Evolutionary conservation across 2,113 vertebrate species (phyloP).

Genomic region (Dasyprocta punctata): DNA sequence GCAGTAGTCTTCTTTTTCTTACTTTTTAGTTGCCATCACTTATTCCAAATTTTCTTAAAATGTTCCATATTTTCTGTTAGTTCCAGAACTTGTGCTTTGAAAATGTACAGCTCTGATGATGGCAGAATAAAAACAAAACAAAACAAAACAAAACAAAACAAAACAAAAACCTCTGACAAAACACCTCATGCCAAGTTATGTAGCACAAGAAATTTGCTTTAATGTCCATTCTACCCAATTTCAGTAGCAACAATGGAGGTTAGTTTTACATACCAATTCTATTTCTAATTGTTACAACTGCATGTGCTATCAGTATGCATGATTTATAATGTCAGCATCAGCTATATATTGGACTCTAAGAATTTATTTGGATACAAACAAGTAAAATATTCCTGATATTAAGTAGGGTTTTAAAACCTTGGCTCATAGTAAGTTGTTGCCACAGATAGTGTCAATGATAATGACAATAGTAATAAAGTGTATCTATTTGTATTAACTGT

Average conservation of each 20-base stretch:
- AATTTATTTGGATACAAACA: not conserved
- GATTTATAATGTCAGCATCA: not conserved
- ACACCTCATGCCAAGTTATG: not conserved
- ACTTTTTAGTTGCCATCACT: not conserved
- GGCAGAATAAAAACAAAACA: not conserved
- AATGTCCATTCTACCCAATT: not conserved
- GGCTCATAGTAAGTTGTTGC: not conserved
- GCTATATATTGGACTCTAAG: not conserved
- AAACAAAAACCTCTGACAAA: not conserved
- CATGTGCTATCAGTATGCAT: not conserved
- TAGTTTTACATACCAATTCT: not conserved
- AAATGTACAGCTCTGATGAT: not conserved
- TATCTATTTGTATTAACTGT: not conserved
- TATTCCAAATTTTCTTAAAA: constrained; percentile 3
- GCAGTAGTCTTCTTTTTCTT: not conserved
- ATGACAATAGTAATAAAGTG: not conserved
- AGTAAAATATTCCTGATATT: not conserved
- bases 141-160: not conserved
- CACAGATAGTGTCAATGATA: not conserved
- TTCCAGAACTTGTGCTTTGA: not conserved
- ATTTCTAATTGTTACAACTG: not conserved
- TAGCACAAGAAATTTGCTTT: not conserved
- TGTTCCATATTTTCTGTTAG: not conserved
- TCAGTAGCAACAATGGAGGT: not conserved
- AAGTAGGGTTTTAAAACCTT: not conserved